phyloP scores from a whole-genome alignment of 2,797 vertebrate species.

The Rhinella marina region DNA sequence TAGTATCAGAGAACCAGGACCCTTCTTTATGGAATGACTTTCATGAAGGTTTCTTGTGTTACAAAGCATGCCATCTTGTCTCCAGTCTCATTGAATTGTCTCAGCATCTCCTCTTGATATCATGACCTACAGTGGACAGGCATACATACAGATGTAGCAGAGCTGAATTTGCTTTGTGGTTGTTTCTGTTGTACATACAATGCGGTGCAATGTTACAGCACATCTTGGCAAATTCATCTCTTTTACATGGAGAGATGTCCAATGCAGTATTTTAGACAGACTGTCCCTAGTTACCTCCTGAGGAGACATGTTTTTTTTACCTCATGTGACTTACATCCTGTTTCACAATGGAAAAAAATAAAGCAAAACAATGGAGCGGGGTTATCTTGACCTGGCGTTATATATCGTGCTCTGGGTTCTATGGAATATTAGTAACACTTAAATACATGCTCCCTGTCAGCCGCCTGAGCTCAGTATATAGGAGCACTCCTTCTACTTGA shows the following conservation, averaged over 20 bases:
- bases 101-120: neutral
- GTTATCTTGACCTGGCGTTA: conserved; percentile 6
- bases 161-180: neutral
- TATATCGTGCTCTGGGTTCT: neutral
- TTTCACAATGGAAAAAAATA: neutral
- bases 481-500: neutral
- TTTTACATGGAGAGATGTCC: neutral
- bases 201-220: neutral
- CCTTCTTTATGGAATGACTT: neutral
- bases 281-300: neutral
- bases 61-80: neutral
- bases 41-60: neutral
- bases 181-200: neutral
- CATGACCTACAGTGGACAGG: neutral
- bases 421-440: neutral
- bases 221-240: neutral
- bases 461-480: neutral
- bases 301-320: neutral
- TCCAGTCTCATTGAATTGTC: neutral
- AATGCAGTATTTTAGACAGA: too few relatives aligned
- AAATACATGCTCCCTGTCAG: neutral
- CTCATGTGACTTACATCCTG: conserved; percentile 22
- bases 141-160: neutral
- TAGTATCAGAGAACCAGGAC: neutral
- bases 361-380: neutral